A percentile compares a stretch with the other conserved stretches of the same genome.
Conservation (phyloP, 92 coral and sea anemone genomes). For the Hydrozoanthus gracilis region DNA sequence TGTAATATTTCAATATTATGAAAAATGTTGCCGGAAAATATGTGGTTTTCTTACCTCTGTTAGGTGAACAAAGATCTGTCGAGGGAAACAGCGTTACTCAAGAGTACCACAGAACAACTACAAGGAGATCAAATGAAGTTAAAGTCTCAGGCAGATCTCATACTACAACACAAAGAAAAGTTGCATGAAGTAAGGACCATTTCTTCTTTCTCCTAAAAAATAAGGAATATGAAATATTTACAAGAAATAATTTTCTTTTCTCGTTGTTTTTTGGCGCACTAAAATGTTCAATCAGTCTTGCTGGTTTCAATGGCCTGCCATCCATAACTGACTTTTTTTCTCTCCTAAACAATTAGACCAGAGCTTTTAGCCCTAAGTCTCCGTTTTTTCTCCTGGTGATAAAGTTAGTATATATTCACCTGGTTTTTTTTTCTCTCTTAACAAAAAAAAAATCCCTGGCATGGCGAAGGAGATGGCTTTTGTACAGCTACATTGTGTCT, state of each 20-base stretch:
- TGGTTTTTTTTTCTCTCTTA: no score
- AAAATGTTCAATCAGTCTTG: neutral
- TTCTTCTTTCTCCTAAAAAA: neutral
- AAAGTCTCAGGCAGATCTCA: slow-evolving; percentile 27
- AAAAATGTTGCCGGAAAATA: neutral
- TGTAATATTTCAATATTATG: neutral
- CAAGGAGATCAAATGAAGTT: slow-evolving; percentile 1
- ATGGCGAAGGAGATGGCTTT: no score
- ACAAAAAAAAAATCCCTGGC: no score
- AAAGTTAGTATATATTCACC: no score
- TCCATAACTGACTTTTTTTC: no score
- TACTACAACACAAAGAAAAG: slow-evolving; percentile 17
- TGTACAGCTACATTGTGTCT: no score
- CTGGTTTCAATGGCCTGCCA: neutral
- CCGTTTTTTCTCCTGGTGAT: no score
- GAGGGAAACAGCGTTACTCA: slow-evolving; percentile 41
- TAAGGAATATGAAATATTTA: no score
- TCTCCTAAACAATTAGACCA: no score
- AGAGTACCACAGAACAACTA: slow-evolving; percentile 19
- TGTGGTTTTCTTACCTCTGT: neutral
- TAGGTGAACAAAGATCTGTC: slow-evolving; percentile 41
- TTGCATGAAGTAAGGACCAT: slow-evolving; percentile 13
- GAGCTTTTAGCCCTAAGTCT: no score
- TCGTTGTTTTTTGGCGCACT: neutral
- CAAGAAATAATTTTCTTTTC: neutral